Conservation (phyloP, 2,797 vertebrate species). For the Falco novaeseelandiae region DNA sequence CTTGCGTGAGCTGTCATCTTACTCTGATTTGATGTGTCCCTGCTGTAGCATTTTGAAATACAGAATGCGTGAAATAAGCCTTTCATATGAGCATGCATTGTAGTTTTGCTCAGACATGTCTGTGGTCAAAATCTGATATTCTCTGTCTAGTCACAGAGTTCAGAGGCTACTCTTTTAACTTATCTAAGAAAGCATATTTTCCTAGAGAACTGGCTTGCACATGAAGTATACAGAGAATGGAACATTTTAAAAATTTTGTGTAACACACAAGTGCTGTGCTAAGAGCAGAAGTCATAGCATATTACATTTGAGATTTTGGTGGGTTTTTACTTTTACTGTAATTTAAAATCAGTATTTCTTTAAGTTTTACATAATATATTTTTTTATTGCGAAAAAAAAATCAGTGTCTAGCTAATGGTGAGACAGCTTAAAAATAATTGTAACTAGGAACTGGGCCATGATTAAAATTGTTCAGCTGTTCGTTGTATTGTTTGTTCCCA, state of each 20-base stretch:
- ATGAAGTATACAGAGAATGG: neutral
- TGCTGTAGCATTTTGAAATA: slow-evolving; percentile 20
- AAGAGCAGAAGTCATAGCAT: neutral
- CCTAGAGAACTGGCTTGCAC: slow-evolving; percentile 6
- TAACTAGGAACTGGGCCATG: slow-evolving; percentile 68
- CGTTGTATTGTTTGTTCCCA: slow-evolving; percentile 76
- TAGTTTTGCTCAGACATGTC: neutral
- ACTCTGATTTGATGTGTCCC: neutral
- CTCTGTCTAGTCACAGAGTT: neutral
- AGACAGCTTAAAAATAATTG: slow-evolving; percentile 72
- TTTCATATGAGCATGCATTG: neutral
- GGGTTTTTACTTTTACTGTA: neutral
- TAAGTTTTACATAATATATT: slow-evolving; percentile 24
- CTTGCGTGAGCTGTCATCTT: slow-evolving; percentile 46
- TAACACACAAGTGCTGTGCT: neutral
- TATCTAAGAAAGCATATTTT: slow-evolving; percentile 34
- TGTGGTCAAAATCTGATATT: neutral
- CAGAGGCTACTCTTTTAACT: slow-evolving; percentile 12
- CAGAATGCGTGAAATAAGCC: slow-evolving; percentile 17
- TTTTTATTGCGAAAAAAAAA: neutral
- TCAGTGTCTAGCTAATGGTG: slow-evolving; percentile 32
- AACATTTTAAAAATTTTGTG: slow-evolving; percentile 20
- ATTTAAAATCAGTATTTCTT: neutral
- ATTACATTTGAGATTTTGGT: neutral
- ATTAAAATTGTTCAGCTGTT: slow-evolving; percentile 72